A percentile compares a stretch with the other conserved stretches of the same genome.
These are phyloP conservation scores for Halocynthia aurantium DNA, from an alignment of 23 tunicate genomes.

Conservation along the genomic window DNA sequence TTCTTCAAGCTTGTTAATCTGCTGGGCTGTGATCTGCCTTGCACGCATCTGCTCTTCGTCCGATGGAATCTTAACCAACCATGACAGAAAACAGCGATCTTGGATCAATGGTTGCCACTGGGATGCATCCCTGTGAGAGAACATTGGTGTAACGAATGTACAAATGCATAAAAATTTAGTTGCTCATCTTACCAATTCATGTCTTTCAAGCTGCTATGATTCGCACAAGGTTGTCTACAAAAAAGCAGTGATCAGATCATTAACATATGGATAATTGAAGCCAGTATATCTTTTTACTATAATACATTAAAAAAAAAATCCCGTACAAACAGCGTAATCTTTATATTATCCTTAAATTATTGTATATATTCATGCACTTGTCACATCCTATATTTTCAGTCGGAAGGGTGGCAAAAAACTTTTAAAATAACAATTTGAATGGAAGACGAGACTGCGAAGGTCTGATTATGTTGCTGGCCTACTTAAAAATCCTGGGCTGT, in stretches of 20 bases:
- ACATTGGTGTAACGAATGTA: background rate
- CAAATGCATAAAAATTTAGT: too few species aligned
- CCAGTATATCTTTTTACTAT: background rate
- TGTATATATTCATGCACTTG: background rate
- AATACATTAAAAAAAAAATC: background rate
- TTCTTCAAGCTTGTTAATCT: conserved; percentile 93
- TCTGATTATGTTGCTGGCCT: too few species aligned
- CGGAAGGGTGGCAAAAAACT: background rate
- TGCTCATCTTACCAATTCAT: conserved; percentile 70
- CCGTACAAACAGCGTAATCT: background rate
- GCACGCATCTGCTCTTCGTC: conserved; percentile 95
- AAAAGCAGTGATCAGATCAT: background rate
- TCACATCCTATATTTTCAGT: background rate
- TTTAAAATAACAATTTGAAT: too few species aligned
- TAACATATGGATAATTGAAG: background rate
- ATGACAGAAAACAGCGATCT: conserved; percentile 82
- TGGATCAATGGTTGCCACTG: conserved; percentile 98
- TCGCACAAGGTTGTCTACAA: conserved; percentile 96
- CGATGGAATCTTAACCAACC: conserved; percentile 96
- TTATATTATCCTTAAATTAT: background rate
- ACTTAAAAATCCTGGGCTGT: too few species aligned
- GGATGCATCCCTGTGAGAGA: conserved; percentile 59
- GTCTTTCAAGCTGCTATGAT: conserved; percentile 87
- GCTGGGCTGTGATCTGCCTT: conserved; percentile 96
- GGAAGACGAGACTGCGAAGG: too few species aligned